These are phyloP conservation scores for rabbit (Oryctolagus cuniculus) DNA, from an alignment of 2,113 vertebrate genomes.

Conservation along the genomic window DNA sequence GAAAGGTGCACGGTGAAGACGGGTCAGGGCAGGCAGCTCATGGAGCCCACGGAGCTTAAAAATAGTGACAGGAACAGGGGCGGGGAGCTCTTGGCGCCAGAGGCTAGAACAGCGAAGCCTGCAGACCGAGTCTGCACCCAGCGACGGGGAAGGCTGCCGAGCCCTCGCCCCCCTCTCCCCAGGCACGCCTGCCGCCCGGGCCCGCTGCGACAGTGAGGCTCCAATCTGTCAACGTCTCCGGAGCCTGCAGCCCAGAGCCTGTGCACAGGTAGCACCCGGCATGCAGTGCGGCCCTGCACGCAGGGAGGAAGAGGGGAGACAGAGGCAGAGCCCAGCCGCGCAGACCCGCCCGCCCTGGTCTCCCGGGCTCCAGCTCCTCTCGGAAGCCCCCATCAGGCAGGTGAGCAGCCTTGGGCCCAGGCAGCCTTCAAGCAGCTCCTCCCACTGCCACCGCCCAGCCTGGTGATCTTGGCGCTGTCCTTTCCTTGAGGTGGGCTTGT, in stretches of 20 bases:
- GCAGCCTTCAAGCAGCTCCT: neutral
- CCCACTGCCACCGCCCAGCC: neutral
- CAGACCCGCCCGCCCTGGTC: neutral
- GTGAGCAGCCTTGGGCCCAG: neutral
- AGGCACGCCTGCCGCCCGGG: too few relatives aligned
- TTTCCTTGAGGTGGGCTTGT: neutral
- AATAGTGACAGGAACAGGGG: constrained; percentile 55
- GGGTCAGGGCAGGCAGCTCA: constrained; percentile 22
- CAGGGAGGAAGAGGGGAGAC: neutral
- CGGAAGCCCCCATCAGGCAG: neutral
- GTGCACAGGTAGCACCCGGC: neutral
- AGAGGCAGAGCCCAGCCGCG: neutral
- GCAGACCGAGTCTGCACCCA: neutral
- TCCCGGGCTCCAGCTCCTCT: neutral
- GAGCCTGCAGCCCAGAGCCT: too few relatives aligned
- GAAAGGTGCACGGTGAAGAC: constrained; percentile 5
- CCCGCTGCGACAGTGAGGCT: neutral
- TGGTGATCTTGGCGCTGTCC: neutral
- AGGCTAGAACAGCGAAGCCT: neutral
- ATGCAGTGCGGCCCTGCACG: rapidly evolving
- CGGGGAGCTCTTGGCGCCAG: neutral
- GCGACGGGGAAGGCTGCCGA: neutral
- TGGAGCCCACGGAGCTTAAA: constrained; percentile 74
- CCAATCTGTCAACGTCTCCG: neutral
- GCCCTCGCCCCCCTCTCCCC: neutral